Evolutionary conservation across 2,797 vertebrate genomes (phyloP), one percentile per base, ranked within the genome.

Genomic region (Carduelis carduelis): DNA sequence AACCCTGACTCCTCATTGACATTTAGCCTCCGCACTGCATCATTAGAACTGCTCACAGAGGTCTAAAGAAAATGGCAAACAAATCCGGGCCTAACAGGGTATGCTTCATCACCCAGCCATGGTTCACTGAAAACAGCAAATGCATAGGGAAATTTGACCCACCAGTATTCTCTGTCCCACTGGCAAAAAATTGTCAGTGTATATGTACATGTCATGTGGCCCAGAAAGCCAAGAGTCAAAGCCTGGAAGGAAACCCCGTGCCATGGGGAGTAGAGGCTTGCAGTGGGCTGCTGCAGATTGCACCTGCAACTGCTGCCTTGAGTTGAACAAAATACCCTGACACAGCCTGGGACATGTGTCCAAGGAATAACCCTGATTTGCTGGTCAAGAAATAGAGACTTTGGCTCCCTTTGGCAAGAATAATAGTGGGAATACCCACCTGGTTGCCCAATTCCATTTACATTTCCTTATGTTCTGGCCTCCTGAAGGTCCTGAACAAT

Each of bases 1-100:
- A 84, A 34, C 52, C 57, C 64, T 70, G 60, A 80, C 53, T 93
- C 61, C 55, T 93, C 66, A 59, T 9, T 70, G 94, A 93, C 66
- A 81, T 95, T 90, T 89, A 68, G 79, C 44, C 71, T 79, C 77
- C 1, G 14, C 32, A 30, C 64, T 65, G 82, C 47, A 83, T 61
- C 65, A 46, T 84, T 78, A 80, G 75, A 92, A 86, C 26, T 13
- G 63, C 46, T 69, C 52, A 52, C 14, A 79, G 30, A 85, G 27
- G 35, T 46, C 50, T 2, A 14, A 52, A 49, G 68, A 84, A 96
- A 96, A 91, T 9, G 30, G 59, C 50, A 77, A 80, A 80, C 70
- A 87, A 89, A 89, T 75, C 53, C 70, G 35, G 27, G 70, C 49
- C 70, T 81, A 84, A 89, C 57, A 89, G 52, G 17, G n/a, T 66